phyloP scores from a whole-genome alignment of 2,888 invertebrate species.

The Monopis laevigella region DNA sequence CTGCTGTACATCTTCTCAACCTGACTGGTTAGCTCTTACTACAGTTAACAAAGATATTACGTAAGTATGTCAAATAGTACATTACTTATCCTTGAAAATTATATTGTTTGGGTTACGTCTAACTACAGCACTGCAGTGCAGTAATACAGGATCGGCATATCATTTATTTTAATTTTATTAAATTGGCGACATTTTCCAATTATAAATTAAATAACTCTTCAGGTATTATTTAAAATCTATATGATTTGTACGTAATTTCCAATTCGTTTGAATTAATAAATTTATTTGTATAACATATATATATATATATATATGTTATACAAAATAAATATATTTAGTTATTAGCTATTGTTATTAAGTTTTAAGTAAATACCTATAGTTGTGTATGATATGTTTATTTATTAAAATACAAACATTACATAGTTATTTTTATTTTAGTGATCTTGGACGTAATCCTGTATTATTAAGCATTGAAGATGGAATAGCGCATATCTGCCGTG shows the following conservation, averaged over 20 bases:
- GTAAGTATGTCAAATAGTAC: constrained; percentile 28
- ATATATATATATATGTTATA: background rate
- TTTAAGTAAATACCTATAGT: background rate
- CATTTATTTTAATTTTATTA: too few species aligned
- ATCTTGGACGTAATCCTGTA: constrained; percentile 87
- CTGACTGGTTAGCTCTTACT: constrained; percentile 50
- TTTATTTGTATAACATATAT: background rate
- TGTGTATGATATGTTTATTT: background rate
- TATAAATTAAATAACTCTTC: too few species aligned
- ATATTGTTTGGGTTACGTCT: too few species aligned
- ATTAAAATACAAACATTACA: background rate
- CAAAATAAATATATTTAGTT: background rate
- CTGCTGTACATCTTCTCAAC: constrained; percentile 48
- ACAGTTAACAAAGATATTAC: constrained; percentile 51
- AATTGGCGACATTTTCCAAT: too few species aligned
- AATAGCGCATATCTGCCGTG: constrained; percentile 83
- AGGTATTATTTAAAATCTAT: too few species aligned
- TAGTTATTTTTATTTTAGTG: constrained; percentile 53
- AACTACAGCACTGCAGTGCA: too few species aligned
- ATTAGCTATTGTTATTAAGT: background rate
- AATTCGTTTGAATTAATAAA: too few species aligned
- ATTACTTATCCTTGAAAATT: too few species aligned
- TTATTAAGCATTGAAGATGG: constrained; percentile 86
- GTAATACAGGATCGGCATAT: too few species aligned
- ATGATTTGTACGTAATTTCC: too few species aligned